phyloP scores from a whole-genome alignment of 2,888 invertebrate species.

The Himalopsyche kuldschensis region DNA sequence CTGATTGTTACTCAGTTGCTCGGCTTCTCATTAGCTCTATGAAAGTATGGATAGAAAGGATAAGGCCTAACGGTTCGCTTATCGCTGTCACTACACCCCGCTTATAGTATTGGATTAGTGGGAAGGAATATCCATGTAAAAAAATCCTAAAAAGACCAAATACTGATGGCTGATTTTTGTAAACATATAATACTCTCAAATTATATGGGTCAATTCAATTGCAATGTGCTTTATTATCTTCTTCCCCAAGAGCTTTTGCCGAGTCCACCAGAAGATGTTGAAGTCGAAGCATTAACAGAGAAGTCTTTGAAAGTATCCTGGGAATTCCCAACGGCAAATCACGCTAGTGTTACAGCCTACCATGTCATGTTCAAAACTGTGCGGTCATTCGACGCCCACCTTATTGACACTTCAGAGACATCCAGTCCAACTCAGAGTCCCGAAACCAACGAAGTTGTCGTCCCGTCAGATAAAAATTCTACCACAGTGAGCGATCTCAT shows the following conservation, averaged over 20 bases:
- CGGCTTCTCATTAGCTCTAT: no score
- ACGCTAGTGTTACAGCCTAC: slow-evolving; percentile 68
- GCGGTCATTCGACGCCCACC: slow-evolving; percentile 66
- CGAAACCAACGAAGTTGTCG: slow-evolving; percentile 55
- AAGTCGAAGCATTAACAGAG: slow-evolving; percentile 73
- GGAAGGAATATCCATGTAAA: no score
- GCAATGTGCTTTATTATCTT: slow-evolving; percentile 30
- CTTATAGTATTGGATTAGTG: no score
- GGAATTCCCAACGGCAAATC: slow-evolving; percentile 66
- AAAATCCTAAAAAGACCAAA: no score
- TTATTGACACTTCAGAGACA: slow-evolving; percentile 56
- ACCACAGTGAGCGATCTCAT: slow-evolving; percentile 65
- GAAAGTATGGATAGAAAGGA: no score
- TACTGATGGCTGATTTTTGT: no score
- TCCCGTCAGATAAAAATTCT: slow-evolving; percentile 62
- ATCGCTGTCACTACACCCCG: no score
- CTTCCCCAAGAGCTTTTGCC: slow-evolving; percentile 67
- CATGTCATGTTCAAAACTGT: slow-evolving; percentile 73
- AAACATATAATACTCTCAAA: no score
- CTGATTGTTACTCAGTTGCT: no score
- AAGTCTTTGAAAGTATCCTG: slow-evolving; percentile 73
- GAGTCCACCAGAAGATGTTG: slow-evolving; percentile 71
- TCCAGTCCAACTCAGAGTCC: slow-evolving; percentile 46
- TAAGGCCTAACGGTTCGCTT: no score
- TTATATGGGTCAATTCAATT: no score